Percentiles rank a stretch among this genome's conserved stretches.
These are phyloP conservation scores for Parauchenoglanis ngamensis DNA, from an alignment of 2,797 vertebrate genomes.

Conservation along the genomic window DNA sequence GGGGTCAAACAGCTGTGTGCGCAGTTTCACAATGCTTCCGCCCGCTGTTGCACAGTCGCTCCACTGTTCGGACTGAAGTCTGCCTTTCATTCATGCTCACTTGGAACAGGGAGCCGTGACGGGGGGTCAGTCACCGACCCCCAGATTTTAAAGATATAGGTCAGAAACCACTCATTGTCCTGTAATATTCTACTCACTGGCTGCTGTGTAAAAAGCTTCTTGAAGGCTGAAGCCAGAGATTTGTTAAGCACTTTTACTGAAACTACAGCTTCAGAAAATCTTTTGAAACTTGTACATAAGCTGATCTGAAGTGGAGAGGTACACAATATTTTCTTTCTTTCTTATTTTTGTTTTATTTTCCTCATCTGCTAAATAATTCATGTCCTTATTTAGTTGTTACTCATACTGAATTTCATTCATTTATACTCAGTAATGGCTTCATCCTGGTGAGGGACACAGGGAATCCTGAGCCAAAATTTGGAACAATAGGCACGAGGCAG, in stretches of 20 bases:
- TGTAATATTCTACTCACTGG: conserved; percentile 39
- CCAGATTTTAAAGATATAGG: conserved; percentile 80
- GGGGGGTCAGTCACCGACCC: conserved; percentile 61
- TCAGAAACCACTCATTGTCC: conserved; percentile 60
- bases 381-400: not conserved
- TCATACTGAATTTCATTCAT: not conserved
- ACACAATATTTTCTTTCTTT: not conserved
- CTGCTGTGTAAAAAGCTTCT: conserved; percentile 48
- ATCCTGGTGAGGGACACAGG: not conserved
- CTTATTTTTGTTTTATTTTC: not conserved
- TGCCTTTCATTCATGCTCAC: conserved; percentile 72
- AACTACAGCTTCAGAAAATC: conserved; percentile 59
- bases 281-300: not conserved
- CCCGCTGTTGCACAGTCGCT: conserved; percentile 67
- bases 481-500: not conserved
- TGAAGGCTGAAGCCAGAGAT: conserved; percentile 60
- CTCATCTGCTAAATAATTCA: not conserved
- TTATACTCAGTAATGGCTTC: not conserved
- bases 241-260: conserved; percentile 60
- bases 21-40: conserved; percentile 76
- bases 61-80: conserved; percentile 76
- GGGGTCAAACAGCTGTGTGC: conserved; percentile 77
- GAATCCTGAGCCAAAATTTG: not conserved
- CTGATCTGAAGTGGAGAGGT: not conserved
- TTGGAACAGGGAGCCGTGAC: conserved; percentile 53